A percentile compares a stretch with the other conserved stretches of the same genome.
Conservation (phyloP, 1,140 invertebrate species). For the Drosophila equinoxialis region DNA sequence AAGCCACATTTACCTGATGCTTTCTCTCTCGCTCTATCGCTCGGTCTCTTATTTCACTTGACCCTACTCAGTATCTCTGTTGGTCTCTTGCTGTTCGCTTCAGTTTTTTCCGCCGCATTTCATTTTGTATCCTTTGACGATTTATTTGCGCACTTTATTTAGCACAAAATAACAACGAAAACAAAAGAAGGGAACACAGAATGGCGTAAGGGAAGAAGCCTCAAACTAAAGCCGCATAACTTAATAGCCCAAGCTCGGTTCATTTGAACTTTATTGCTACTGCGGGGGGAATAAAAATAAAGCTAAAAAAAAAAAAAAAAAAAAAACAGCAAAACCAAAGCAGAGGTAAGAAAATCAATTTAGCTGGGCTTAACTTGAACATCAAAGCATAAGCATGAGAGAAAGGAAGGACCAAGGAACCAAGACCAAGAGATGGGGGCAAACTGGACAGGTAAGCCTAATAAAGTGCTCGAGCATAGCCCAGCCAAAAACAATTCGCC, state of each 20-base stretch:
- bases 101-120: constrained; percentile 52
- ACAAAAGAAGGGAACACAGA: not conserved
- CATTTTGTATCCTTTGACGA: constrained; percentile 60
- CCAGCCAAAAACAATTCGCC: constrained; percentile 44
- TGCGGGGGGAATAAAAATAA: constrained; percentile 48
- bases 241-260: constrained; percentile 67
- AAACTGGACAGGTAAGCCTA: constrained; percentile 60
- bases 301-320: constrained; percentile 34
- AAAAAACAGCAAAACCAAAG: constrained; percentile 9
- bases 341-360: constrained; percentile 68
- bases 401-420: not conserved
- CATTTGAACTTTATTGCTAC: constrained; percentile 78
- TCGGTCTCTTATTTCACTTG: constrained; percentile 7
- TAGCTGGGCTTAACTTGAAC: constrained; percentile 69
- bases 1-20: constrained; percentile 14
- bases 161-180: constrained; percentile 43
- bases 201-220: not conserved
- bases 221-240: constrained; percentile 71
- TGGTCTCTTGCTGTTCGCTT: constrained; percentile 38
- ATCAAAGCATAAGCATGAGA: constrained; percentile 69
- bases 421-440: not conserved
- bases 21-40: constrained; percentile 19
- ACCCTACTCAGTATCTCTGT: constrained; percentile 1
- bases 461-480: constrained; percentile 61
- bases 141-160: constrained; percentile 77